These are phyloP conservation scores for Pseudanteris insignis DNA, from an alignment of 2,888 invertebrate genomes.

Conservation along the genomic window DNA sequence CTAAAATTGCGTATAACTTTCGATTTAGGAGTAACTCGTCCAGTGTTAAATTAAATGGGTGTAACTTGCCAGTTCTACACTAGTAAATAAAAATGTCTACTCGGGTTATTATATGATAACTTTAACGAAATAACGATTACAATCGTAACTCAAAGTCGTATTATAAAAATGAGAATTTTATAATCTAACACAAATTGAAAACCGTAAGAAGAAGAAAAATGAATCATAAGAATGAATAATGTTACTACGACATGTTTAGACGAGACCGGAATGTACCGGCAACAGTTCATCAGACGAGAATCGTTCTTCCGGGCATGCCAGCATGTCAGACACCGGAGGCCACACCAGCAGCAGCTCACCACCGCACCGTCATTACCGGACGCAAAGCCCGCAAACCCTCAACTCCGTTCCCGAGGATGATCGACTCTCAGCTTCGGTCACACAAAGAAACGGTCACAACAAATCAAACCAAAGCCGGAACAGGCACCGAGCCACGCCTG, in stretches of 20 bases:
- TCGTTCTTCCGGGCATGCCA: slow-evolving; percentile 91
- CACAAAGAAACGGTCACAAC: slow-evolving; percentile 73
- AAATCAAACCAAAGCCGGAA: slow-evolving; percentile 72
- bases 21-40: too few species aligned
- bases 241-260: slow-evolving; percentile 50
- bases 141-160: too few species aligned
- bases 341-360: slow-evolving; percentile 71
- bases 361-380: slow-evolving; percentile 68
- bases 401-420: slow-evolving; percentile 72
- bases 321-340: slow-evolving; percentile 89
- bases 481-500: slow-evolving; percentile 75
- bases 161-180: too few species aligned
- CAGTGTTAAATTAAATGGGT: too few species aligned
- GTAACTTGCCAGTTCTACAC: too few species aligned
- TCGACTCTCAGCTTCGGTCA: slow-evolving; percentile 73
- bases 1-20: too few species aligned
- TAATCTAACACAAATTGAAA: too few species aligned
- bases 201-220: background rate
- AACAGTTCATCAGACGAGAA: slow-evolving; percentile 90
- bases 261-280: slow-evolving; percentile 74
- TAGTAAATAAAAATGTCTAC: background rate
- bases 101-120: background rate
- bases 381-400: slow-evolving; percentile 68
- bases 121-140: background rate
- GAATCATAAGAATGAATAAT: background rate